phyloP scores from a whole-genome alignment of 2,113 vertebrate species.

The Hippocampus guttulatus region DNA sequence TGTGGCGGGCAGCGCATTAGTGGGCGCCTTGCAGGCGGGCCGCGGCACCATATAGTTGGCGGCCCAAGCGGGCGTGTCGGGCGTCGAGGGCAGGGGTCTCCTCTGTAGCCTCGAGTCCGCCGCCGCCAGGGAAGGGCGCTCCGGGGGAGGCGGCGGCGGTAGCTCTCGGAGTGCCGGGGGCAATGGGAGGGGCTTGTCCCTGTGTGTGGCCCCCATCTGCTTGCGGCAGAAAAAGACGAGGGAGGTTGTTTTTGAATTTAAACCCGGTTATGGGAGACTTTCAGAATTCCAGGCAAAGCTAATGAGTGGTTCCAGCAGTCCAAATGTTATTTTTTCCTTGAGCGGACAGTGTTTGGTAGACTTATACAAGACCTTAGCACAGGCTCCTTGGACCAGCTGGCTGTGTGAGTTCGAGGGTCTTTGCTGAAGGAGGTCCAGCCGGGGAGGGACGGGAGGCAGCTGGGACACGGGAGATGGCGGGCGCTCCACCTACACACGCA shows the following conservation, averaged over 20 bases:
- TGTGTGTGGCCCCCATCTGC: constrained; percentile 81
- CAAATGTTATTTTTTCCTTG: not conserved
- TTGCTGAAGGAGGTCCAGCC: constrained; percentile 88
- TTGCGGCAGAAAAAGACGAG: not conserved
- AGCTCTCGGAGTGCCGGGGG: constrained; percentile 88
- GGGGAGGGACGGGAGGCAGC: constrained; percentile 89
- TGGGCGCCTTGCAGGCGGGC: constrained; percentile 75
- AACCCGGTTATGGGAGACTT: not conserved
- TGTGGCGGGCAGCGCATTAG: not conserved
- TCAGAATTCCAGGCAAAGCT: not conserved
- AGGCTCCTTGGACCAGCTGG: constrained; percentile 75
- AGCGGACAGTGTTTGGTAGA: not conserved
- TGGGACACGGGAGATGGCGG: constrained; percentile 87
- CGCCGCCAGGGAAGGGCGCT: constrained; percentile 76
- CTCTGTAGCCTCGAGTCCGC: constrained; percentile 81
- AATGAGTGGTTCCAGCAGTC: not conserved
- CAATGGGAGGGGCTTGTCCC: constrained; percentile 92
- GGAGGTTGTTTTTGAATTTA: not conserved
- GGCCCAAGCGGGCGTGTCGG: constrained; percentile 78
- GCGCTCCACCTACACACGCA: constrained; percentile 80
- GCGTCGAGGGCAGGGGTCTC: constrained; percentile 88
- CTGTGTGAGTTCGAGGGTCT: constrained; percentile 70
- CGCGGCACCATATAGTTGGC: constrained; percentile 82
- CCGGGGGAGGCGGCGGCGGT: constrained; percentile 87
- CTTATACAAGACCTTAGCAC: constrained; percentile 85